Conservation (phyloP, 2,888 invertebrate genomes). For the Pyrocoelia pectoralis region DNA sequence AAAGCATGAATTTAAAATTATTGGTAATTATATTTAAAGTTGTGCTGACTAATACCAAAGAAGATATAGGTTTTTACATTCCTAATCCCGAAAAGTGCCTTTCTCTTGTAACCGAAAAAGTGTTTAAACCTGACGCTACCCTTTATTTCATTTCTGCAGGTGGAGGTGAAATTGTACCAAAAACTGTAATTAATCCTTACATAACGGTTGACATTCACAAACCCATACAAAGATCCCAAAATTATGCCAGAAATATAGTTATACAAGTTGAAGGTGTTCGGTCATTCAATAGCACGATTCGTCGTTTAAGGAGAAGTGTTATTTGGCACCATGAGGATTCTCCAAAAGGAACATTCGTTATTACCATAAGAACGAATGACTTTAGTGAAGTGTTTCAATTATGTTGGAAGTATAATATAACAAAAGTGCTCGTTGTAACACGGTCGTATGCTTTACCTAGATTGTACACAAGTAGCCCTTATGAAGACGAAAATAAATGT, state of each 20-base stretch:
- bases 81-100: background rate
- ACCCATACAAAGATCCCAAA: background rate
- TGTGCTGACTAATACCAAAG: background rate
- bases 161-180: background rate
- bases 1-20: background rate
- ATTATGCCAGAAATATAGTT: background rate
- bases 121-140: background rate
- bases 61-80: background rate
- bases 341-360: background rate
- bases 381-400: background rate
- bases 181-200: background rate
- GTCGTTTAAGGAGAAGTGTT: background rate
- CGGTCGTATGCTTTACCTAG: background rate
- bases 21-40: background rate
- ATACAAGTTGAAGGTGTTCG: background rate
- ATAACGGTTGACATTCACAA: background rate
- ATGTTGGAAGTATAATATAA: constrained; percentile 2
- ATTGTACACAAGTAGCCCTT: background rate
- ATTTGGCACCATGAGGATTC: background rate
- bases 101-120: background rate
- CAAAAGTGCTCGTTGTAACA: background rate
- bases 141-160: constrained; percentile 5
- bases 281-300: background rate
- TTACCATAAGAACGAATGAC: background rate
- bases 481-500: background rate